Base-by-base conservation (phyloP, 2,888 invertebrate genomes). In the Aethes cnicana region DNA sequence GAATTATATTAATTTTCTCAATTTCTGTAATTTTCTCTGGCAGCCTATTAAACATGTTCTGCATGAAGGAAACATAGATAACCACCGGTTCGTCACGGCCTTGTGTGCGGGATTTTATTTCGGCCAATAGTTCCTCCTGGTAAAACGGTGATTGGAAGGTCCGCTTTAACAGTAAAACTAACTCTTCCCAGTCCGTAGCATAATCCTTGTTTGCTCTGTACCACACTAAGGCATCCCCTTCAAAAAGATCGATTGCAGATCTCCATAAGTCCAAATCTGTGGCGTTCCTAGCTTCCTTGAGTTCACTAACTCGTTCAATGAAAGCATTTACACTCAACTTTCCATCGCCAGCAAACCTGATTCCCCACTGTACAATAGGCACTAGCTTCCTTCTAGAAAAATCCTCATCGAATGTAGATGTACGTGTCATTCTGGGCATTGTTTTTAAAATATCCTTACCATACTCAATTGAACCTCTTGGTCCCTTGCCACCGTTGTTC, bases 171-270 rank as follows among this genome's bases (percentile, higher is more conserved):
- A 37, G 21, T 7, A 8, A 12, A 1, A 23, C 23, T n/a, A 37
- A 23, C 8, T 37, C 37, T 6, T 21, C 11, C 37, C 37, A 37
- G 14, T 37, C 12, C 0, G 4, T 18, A n/a, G 9, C 17, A 18
- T 35, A 35, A 4, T 12, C 21, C 11, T 5, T 49, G 26, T 54
- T 54, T 11, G 48, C 54, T 14, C 54, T 46, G 9, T 41, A 54
- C 49, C 49, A 54, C 28, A 54, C 20, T 18, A 54, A 23, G 2
- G 54, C 49, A 8, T 54, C 54, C 2, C 39, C 54, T 9, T 54
- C 50, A 41, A 54, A 54, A 2, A 54, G 25, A 9, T 54, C 54
- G 35, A 54, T 54, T 7, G 54, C 54, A 25, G 49, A 54, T 2
- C 47, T 17, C 16, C 18, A 33, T 18, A 33, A 18, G 9, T 33